Conservation (phyloP, 2,113 vertebrate genomes). For the Gobiocypris rarus region DNA sequence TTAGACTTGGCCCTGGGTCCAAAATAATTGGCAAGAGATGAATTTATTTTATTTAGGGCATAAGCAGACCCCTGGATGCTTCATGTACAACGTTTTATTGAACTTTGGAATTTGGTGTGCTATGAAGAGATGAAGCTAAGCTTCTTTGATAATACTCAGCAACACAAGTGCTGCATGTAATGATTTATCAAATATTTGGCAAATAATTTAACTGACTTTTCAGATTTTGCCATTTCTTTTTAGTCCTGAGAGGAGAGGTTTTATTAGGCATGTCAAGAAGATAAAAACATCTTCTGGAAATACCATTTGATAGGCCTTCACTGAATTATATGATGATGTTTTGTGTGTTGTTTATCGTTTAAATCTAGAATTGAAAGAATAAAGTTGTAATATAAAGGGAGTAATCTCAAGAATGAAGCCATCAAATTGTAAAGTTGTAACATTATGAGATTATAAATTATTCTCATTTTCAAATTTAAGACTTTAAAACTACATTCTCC, state of each 20-base stretch:
- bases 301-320: background rate
- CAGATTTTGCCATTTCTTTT: background rate
- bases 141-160: background rate
- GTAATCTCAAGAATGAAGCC: background rate
- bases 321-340: background rate
- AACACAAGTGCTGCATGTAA: background rate
- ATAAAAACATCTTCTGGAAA: background rate
- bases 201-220: background rate
- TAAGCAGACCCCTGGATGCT: conserved; percentile 8
- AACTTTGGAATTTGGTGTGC: background rate
- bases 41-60: conserved; percentile 25
- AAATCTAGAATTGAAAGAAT: background rate
- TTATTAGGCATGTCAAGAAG: background rate
- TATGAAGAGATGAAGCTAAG: background rate
- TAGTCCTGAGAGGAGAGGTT: background rate
- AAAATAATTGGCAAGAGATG: conserved; percentile 40
- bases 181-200: background rate
- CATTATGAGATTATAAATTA: too few relatives aligned
- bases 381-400: background rate
- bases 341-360: background rate
- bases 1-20: conserved; percentile 17
- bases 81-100: background rate
- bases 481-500: too few relatives aligned
- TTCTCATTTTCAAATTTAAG: background rate
- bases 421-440: too few relatives aligned